These are phyloP conservation scores for Sarcophaga rosellei DNA, from an alignment of 2,888 invertebrate species.

Conservation along the genomic window DNA sequence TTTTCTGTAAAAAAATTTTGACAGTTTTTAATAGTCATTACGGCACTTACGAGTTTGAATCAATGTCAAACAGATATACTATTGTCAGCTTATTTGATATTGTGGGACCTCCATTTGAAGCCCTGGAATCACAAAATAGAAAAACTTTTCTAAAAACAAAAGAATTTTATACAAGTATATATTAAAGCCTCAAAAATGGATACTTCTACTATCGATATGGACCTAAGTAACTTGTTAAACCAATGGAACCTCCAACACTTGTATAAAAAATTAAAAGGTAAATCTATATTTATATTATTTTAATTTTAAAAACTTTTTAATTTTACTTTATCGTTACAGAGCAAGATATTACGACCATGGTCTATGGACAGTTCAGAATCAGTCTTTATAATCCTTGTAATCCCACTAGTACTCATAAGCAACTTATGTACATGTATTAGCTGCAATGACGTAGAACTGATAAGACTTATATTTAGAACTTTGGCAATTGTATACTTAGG, in stretches of 20 bases:
- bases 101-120: constrained; percentile 1
- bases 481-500: too few species aligned
- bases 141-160: neutral
- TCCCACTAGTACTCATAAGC: too few species aligned
- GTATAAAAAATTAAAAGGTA: constrained; percentile 7
- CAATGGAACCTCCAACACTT: neutral
- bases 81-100: neutral
- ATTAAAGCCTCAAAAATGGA: neutral
- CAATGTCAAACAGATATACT: neutral
- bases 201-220: neutral
- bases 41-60: neutral
- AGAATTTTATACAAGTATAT: constrained; percentile 7
- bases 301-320: neutral
- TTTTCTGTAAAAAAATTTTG: constrained; percentile 1
- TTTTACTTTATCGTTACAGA: neutral
- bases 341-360: neutral
- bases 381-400: too few species aligned
- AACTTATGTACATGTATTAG: too few species aligned
- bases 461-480: too few species aligned
- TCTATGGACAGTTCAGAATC: too few species aligned
- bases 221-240: neutral
- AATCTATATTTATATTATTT: neutral
- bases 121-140: neutral
- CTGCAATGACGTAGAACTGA: too few species aligned
- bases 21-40: neutral